These are phyloP conservation scores for Platalea minor DNA, from an alignment of 2,797 vertebrate species.

Conservation along the genomic window DNA sequence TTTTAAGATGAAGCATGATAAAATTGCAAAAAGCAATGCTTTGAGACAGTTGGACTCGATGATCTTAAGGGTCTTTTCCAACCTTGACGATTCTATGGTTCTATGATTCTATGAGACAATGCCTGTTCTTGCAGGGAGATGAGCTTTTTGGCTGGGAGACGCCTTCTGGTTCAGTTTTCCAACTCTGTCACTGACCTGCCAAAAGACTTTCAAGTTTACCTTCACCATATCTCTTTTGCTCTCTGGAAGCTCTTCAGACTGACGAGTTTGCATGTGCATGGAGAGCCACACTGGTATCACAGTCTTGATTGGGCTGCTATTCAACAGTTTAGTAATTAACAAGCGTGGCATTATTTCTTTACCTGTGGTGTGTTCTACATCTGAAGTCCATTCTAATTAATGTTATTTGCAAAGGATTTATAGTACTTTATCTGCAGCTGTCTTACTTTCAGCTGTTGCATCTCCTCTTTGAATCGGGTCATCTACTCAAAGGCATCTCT, in stretches of 20 bases:
- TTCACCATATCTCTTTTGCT: background rate
- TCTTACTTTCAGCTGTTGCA: background rate
- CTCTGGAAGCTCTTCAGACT: background rate
- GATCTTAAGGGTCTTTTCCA: too few species aligned
- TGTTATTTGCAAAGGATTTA: background rate
- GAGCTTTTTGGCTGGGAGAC: background rate
- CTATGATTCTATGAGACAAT: background rate
- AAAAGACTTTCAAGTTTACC: background rate
- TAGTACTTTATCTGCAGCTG: background rate
- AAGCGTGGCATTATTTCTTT: background rate
- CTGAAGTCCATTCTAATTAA: background rate
- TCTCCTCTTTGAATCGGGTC: background rate
- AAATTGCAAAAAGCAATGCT: background rate
- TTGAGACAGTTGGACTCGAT: background rate
- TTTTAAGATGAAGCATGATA: background rate
- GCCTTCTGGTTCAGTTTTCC: background rate
- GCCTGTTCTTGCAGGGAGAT: background rate
- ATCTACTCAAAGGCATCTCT: background rate
- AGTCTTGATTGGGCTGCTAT: background rate
- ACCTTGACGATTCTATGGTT: too few species aligned
- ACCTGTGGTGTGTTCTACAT: background rate
- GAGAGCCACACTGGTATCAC: background rate
- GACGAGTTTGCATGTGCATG: background rate
- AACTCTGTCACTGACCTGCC: background rate
- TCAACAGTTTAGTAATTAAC: background rate